phyloP scores from a whole-genome alignment of 2,113 vertebrate genomes.

The Aldabrachelys gigantea region DNA sequence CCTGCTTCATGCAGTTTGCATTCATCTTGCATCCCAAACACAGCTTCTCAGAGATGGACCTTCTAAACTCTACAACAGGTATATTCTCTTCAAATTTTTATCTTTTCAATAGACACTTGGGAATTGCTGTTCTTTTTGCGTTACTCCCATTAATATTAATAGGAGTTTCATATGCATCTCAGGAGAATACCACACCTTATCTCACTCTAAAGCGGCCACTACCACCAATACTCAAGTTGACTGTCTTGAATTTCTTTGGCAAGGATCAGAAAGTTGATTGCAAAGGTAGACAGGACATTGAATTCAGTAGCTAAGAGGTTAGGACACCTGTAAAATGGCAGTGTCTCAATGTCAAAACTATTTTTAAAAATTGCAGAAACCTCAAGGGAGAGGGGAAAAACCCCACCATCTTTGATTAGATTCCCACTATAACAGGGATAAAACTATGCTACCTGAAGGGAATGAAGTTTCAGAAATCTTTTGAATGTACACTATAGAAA shows the following conservation, averaged over 20 bases:
- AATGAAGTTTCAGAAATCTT: background rate
- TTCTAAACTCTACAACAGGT: background rate
- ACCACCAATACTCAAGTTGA: background rate
- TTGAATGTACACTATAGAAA: background rate
- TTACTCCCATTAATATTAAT: background rate
- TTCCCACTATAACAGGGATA: background rate
- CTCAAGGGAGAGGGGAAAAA: too few species aligned
- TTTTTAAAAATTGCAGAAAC: background rate
- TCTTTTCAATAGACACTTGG: background rate
- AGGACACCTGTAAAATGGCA: too few species aligned
- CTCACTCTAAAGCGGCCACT: background rate
- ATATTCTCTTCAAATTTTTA: background rate
- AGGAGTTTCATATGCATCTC: background rate
- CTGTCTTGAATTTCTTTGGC: background rate
- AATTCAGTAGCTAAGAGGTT: background rate
- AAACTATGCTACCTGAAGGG: background rate
- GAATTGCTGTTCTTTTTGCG: background rate
- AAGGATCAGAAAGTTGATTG: background rate
- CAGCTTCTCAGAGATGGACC: background rate
- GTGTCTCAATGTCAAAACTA: background rate
- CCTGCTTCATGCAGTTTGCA: background rate
- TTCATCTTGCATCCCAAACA: too few species aligned
- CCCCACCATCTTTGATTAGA: background rate
- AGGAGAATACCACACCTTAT: background rate
- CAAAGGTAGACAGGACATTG: background rate